Evolutionary conservation across 2,888 invertebrate genomes (phyloP).

Genomic region (Drosophila histrio): DNA sequence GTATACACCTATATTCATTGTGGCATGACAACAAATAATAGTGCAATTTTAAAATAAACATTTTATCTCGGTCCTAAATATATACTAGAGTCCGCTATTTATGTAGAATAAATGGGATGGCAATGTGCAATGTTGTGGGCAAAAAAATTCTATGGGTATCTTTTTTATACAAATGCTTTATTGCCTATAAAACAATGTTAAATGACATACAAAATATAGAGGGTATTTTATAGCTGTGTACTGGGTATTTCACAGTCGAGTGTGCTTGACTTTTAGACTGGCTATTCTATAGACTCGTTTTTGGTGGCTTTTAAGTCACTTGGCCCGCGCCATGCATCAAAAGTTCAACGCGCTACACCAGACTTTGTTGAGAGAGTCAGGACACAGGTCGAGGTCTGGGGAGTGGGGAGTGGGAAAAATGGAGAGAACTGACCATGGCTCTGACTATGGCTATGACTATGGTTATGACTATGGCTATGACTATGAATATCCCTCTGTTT

Average conservation of each 20-base stretch:
- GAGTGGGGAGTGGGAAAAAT: not conserved
- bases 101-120: too few species aligned
- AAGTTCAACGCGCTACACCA: constrained; percentile 65
- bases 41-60: too few species aligned
- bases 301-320: constrained; percentile 58
- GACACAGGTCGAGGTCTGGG: not conserved
- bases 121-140: too few species aligned
- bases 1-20: too few species aligned
- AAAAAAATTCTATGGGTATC: too few species aligned
- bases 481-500: not conserved
- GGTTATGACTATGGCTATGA: not conserved
- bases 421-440: not conserved
- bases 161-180: too few species aligned
- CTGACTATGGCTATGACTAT: not conserved
- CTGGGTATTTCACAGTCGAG: not conserved
- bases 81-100: too few species aligned
- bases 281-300: constrained; percentile 18
- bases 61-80: too few species aligned
- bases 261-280: not conserved
- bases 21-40: too few species aligned
- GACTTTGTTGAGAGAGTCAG: constrained; percentile 27
- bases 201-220: too few species aligned
- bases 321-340: constrained; percentile 61
- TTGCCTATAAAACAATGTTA: too few species aligned
- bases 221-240: not conserved